Base-by-base conservation (phyloP, 2,888 invertebrate genomes). In the Neoascia interrupta region DNA sequence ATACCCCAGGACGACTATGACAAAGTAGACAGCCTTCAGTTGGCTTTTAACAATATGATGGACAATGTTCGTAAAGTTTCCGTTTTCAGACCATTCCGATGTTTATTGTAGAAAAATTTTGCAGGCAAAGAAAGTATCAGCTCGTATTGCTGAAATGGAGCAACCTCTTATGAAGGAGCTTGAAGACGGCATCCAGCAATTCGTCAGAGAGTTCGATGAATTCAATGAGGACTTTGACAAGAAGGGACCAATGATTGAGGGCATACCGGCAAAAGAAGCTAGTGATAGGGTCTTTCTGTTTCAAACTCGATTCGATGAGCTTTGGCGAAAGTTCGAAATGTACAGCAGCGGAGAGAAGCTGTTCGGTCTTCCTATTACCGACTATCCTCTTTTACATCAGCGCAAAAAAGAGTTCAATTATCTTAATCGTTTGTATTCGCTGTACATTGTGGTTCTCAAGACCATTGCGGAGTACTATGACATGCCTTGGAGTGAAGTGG, bases 381-480 rank as follows among this genome's bases (percentile, higher is more conserved):
- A 96, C 68, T 97, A 96, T 88, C 96, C 96, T 0, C 90, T 93
- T 69, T 87, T 97, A 51, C 92, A 93, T 74, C 92, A 93, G 83
- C 92, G 95, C 81, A 96, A 94, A 87, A 95, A 94, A 83, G 96
- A 97, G 85, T 93, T 97, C 83, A 94, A 94, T 86, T 91, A 97
- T 51, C 89, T 97, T 13, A 96, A 94, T 88, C 95, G 95, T 87
- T 89, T 97, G 85, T 97, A 95, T 84, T 91, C 88, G 53, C 84
- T 92, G 60, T 97, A 96, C 88, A 91, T 95, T 82, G 91, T 93
- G 83, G 97, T 97, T 0, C 94, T 96, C 90, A 93, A 94, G 83
- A 94, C 95, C 2, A 95, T 97, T 60, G 94, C 95, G 84, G 94
- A 95, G 1, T 97, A 97, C 86, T 95, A 92, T 84, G 95, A 96